phyloP scores from a whole-genome alignment of 2,113 vertebrate species.

The Salvator merianae region DNA sequence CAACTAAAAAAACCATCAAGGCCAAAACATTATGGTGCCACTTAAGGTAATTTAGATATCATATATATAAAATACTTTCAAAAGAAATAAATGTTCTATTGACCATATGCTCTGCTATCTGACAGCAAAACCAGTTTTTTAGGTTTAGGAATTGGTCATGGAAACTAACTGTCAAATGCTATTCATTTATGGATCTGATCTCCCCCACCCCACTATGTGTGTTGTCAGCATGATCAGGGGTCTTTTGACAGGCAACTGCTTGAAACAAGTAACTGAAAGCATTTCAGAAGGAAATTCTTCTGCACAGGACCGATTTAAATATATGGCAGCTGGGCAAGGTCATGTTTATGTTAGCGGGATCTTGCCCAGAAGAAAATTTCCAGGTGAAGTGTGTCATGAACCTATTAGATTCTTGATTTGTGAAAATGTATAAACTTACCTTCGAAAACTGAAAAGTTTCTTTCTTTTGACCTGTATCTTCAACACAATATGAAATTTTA shows the following conservation, averaged over 20 bases:
- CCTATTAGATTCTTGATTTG: background rate
- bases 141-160: slow-evolving; percentile 55
- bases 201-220: slow-evolving; percentile 23
- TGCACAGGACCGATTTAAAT: background rate
- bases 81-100: slow-evolving; percentile 76
- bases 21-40: slow-evolving; percentile 46
- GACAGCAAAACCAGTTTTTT: slow-evolving; percentile 62
- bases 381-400: background rate
- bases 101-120: slow-evolving; percentile 68
- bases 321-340: background rate
- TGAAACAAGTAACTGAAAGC: slow-evolving; percentile 28
- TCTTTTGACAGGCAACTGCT: slow-evolving; percentile 55
- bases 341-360: background rate
- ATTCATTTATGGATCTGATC: slow-evolving; percentile 61
- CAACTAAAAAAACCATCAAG: slow-evolving; percentile 53
- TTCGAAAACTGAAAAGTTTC: background rate
- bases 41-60: slow-evolving; percentile 59
- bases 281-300: background rate
- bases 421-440: background rate
- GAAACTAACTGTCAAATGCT: slow-evolving; percentile 47
- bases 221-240: slow-evolving; percentile 22
- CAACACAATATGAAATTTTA: background rate
- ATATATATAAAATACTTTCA: slow-evolving; percentile 51
- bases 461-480: background rate
- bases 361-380: background rate